phyloP scores from a whole-genome alignment of 2,797 vertebrate genomes.

The Myotis findleyi region DNA sequence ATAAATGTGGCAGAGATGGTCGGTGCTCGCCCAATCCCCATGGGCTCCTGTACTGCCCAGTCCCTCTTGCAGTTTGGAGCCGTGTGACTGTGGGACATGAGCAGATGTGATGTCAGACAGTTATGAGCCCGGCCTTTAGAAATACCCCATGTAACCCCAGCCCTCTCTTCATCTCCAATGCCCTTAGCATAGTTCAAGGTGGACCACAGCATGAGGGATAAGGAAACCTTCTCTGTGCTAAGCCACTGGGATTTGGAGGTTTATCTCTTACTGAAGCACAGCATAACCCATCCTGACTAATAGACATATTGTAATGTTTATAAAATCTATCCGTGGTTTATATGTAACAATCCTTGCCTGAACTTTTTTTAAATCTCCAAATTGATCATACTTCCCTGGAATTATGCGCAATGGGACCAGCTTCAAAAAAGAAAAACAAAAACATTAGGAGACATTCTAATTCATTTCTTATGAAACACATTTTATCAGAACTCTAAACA shows the following conservation, averaged over 20 bases:
- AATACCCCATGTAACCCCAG: not conserved
- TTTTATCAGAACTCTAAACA: slow-evolving; percentile 1
- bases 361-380: not conserved
- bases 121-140: not conserved
- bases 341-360: not conserved
- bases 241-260: not conserved
- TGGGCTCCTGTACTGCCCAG: not conserved
- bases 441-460: not conserved
- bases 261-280: not conserved
- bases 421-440: not conserved
- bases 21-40: not conserved
- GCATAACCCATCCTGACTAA: not conserved
- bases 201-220: not conserved
- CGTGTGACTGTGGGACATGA: not conserved
- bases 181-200: not conserved
- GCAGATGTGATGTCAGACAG: not conserved
- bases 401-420: not conserved
- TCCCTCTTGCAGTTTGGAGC: not conserved
- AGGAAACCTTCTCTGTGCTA: not conserved
- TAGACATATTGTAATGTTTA: not conserved
- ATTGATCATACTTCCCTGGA: not conserved
- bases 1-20: too few relatives aligned
- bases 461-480: not conserved
- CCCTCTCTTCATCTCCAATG: not conserved
- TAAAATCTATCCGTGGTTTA: not conserved